These are phyloP conservation scores for Corapipo altera DNA, from an alignment of 2,113 vertebrate genomes.

Conservation along the genomic window DNA sequence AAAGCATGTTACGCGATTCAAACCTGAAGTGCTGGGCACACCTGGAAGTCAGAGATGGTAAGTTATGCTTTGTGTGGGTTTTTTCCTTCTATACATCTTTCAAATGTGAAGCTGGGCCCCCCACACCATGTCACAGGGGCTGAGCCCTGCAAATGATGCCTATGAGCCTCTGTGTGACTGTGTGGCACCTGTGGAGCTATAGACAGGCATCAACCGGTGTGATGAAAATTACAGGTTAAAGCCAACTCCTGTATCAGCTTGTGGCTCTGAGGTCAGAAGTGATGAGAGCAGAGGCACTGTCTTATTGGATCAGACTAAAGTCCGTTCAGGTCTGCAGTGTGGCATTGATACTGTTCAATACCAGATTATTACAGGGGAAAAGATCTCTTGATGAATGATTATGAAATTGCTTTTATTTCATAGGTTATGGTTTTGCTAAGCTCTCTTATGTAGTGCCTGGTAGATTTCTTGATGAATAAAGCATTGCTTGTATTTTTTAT, in stretches of 20 bases:
- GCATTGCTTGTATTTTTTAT: background rate
- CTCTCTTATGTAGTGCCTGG: background rate
- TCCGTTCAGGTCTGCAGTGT: background rate
- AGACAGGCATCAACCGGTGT: background rate
- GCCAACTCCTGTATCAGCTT: background rate
- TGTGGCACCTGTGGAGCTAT: fast-evolving
- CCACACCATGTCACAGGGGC: fast-evolving
- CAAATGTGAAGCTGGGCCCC: background rate
- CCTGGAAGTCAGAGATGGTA: background rate
- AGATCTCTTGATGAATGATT: background rate
- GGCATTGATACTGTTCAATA: background rate
- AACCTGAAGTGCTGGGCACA: background rate
- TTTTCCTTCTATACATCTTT: background rate
- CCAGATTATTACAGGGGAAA: background rate
- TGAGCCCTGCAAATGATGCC: background rate
- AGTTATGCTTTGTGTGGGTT: fast-evolving
- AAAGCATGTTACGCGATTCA: background rate
- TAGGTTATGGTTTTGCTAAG: background rate
- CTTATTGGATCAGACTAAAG: background rate
- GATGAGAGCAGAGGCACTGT: background rate
- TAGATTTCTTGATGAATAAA: background rate
- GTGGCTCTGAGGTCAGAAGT: background rate
- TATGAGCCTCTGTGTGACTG: background rate
- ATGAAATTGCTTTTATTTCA: background rate
- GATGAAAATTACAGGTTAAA: background rate